phyloP scores from a whole-genome alignment of 1,140 invertebrate genomes.

The Ctenoplectra terminalis region DNA sequence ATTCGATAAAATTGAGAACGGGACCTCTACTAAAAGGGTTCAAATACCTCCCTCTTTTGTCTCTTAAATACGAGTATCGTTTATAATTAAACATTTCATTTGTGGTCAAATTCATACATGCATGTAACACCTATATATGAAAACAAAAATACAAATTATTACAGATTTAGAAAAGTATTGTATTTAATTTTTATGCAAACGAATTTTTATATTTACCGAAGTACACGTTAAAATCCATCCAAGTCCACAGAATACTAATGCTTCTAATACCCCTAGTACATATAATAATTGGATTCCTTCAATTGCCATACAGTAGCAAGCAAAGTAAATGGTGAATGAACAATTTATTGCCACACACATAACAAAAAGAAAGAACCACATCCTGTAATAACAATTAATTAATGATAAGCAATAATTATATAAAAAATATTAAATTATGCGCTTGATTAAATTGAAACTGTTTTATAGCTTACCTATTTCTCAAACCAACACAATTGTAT shows the following conservation, averaged over 20 bases:
- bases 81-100: constrained; percentile 98
- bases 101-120: constrained; percentile 95
- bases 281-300: constrained; percentile 93
- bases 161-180: constrained; percentile 10
- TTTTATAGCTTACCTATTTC: constrained; percentile 85
- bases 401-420: neutral
- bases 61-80: constrained; percentile 93
- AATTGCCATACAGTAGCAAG: constrained; percentile 92
- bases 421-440: constrained; percentile 20
- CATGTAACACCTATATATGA: constrained; percentile 89
- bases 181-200: neutral
- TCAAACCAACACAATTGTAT: constrained; percentile 95
- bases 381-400: constrained; percentile 82
- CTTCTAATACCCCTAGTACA: constrained; percentile 91
- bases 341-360: constrained; percentile 93
- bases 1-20: constrained; percentile 93
- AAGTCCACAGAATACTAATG: constrained; percentile 91
- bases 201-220: constrained; percentile 86
- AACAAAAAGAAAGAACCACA: constrained; percentile 96
- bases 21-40: constrained; percentile 95
- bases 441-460: neutral
- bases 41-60: constrained; percentile 92
- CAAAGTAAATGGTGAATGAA: constrained; percentile 93
- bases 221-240: constrained; percentile 94
- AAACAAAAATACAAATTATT: constrained; percentile 22